A percentile compares a stretch with the other conserved stretches of the same genome.
Conservation (phyloP, 2,888 invertebrate genomes). For the Acanthosoma haemorrhoidale region DNA sequence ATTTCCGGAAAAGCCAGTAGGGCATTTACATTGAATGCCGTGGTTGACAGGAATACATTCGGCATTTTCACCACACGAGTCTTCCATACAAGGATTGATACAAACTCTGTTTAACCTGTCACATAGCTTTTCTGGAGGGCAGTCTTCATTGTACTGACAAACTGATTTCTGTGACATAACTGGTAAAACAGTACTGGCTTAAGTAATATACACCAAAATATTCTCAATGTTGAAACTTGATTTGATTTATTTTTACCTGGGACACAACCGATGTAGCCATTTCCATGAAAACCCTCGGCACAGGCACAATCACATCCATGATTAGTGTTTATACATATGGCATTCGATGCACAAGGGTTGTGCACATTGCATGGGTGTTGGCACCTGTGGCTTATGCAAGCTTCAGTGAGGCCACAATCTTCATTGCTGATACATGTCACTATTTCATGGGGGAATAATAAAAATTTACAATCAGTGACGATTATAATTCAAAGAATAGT, state of each 20-base stretch:
- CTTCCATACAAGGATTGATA: conserved; percentile 72
- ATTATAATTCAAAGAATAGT: neutral
- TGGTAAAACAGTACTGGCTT: conserved; percentile 42
- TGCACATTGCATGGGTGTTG: conserved; percentile 80
- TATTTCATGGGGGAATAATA: conserved; percentile 51
- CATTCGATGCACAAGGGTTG: conserved; percentile 77
- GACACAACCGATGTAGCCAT: conserved; percentile 74
- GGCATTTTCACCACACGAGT: conserved; percentile 76
- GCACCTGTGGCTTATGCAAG: conserved; percentile 78
- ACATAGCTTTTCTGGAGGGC: conserved; percentile 78
- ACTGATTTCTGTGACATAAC: conserved; percentile 54
- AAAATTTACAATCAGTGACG: no score
- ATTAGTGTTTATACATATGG: conserved; percentile 80
- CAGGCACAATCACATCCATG: conserved; percentile 83
- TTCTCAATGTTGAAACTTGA: neutral
- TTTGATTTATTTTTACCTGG: conserved; percentile 69
- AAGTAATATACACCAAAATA: no score
- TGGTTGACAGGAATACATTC: conserved; percentile 72
- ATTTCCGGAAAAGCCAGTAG: conserved; percentile 68
- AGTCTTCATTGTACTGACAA: conserved; percentile 87
- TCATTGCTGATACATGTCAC: conserved; percentile 81
- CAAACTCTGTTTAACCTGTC: conserved; percentile 78
- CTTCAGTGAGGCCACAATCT: conserved; percentile 79
- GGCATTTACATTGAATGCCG: conserved; percentile 69
- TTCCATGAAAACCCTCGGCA: conserved; percentile 78